phyloP scores from a whole-genome alignment of 2,888 invertebrate genomes.

The Lasioglossum morio region DNA sequence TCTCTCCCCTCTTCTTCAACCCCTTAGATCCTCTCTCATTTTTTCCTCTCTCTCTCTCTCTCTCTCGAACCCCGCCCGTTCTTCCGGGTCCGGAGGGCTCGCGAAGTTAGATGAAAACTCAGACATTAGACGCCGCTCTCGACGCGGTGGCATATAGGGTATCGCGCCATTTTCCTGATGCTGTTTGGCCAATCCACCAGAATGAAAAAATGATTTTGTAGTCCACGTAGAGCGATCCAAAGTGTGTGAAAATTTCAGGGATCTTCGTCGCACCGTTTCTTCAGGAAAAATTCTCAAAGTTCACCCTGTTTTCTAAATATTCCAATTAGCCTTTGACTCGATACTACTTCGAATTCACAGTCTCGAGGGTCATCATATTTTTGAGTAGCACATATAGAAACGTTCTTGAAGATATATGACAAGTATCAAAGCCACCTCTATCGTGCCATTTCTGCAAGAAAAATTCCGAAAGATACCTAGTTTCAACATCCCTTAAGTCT shows the following conservation, averaged over 20 bases:
- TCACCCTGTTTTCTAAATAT: too few species aligned
- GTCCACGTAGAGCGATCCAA: neutral
- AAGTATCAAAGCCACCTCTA: too few species aligned
- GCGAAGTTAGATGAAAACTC: constrained; percentile 61
- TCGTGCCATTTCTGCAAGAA: neutral
- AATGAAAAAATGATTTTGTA: neutral
- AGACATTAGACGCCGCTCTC: constrained; percentile 54
- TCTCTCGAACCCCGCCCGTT: constrained; percentile 12
- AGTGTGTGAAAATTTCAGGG: neutral
- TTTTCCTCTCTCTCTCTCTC: neutral
- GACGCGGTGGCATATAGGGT: constrained; percentile 24
- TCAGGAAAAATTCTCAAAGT: too few species aligned
- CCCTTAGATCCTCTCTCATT: neutral
- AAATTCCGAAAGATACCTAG: neutral
- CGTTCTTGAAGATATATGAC: too few species aligned
- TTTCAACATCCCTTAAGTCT: neutral
- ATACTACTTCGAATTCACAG: too few species aligned
- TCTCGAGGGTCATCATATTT: too few species aligned
- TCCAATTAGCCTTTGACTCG: too few species aligned
- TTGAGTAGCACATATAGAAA: too few species aligned
- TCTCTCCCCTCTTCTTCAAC: constrained; percentile 6
- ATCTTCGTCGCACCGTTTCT: neutral
- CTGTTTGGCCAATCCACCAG: neutral
- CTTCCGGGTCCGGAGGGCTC: constrained; percentile 29
- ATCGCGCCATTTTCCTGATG: neutral